Evolutionary conservation across 2,888 invertebrate species (phyloP).

Genomic region (Quadroppia sp.): DNA sequence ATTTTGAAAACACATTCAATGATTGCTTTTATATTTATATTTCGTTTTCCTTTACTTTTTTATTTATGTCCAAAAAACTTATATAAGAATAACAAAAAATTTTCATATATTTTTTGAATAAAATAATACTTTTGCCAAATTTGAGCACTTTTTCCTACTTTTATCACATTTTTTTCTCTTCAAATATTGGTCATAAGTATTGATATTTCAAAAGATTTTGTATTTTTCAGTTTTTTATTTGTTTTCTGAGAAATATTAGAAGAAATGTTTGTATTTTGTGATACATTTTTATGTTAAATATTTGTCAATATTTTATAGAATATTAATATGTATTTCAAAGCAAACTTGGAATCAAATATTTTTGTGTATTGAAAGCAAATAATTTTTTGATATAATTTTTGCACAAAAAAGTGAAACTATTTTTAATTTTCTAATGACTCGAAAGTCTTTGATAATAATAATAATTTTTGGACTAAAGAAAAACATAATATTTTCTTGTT

Average conservation of each 20-base stretch:
- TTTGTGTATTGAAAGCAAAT: background rate
- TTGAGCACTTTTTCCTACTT: too few relatives aligned
- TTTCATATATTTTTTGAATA: background rate
- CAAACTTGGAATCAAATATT: too few relatives aligned
- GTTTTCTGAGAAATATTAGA: too few relatives aligned
- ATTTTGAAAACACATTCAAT: background rate
- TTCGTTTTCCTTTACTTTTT: background rate
- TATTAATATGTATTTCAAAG: too few relatives aligned
- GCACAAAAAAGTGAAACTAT: background rate
- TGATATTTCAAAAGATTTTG: too few relatives aligned
- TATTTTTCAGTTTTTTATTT: too few relatives aligned
- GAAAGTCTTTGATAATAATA: background rate
- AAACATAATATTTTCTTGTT: background rate
- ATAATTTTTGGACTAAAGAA: background rate
- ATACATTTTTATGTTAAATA: too few relatives aligned
- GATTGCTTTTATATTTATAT: conserved; percentile 6
- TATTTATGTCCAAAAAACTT: conserved; percentile 18
- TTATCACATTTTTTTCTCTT: too few relatives aligned
- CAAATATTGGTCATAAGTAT: too few relatives aligned
- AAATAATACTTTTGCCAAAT: too few relatives aligned
- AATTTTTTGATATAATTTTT: background rate
- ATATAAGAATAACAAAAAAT: background rate
- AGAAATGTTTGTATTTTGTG: too few relatives aligned
- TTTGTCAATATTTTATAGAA: too few relatives aligned
- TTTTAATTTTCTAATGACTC: background rate